Base-by-base conservation (phyloP, 2,797 vertebrate genomes). In the Pangasius mekongensis region DNA sequence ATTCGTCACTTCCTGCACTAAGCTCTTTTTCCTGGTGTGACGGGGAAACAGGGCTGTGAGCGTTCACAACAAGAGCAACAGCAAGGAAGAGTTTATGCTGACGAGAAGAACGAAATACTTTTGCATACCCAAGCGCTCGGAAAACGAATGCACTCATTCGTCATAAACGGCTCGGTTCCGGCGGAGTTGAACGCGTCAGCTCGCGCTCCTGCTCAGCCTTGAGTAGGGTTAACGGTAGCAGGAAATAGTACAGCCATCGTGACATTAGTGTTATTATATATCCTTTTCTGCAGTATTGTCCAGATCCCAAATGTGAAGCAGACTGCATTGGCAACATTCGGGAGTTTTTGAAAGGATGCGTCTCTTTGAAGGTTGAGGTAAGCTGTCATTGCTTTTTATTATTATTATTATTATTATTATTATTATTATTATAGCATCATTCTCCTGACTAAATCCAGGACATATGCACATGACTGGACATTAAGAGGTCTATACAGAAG, bases 301-400 rank as follows among this genome's bases (percentile, higher is more conserved):
- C 93, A 93, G 98, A 99, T 77, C 98, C 98, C 88, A 97, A 96
- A 93, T 96, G 94, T 67, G 98, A 99, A 96, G 95, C 95, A 0
- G 97, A 98, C 81, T 98, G 98, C 92, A 92, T 97, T 91, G 92
- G 92, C 91, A 99, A 99, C 90, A 98, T 98, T 93, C 95, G 92
- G 86, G 97, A 98, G 94, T 99, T 99, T 95, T 93, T 99, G 88
- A 98, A 96, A 94, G 97, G 97, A 96, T 98, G 98, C 54, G 83
- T 93, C 0, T 83, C 95, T 54, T 94, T 99, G 90, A 97, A 98
- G 94, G 97, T 99, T 83, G 97, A 99, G 97, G 99, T 99, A 95
- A 97, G 97, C 93, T 89, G 52, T 58, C 85, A 49, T 78, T 52
- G 39, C 18, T 33, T 22, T 16, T n/a, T 43, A 7, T 43, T 43